Evolutionary conservation across 2,888 invertebrate genomes (phyloP), one percentile per base, ranked within the genome.

Genomic region (Andrena fulva): DNA sequence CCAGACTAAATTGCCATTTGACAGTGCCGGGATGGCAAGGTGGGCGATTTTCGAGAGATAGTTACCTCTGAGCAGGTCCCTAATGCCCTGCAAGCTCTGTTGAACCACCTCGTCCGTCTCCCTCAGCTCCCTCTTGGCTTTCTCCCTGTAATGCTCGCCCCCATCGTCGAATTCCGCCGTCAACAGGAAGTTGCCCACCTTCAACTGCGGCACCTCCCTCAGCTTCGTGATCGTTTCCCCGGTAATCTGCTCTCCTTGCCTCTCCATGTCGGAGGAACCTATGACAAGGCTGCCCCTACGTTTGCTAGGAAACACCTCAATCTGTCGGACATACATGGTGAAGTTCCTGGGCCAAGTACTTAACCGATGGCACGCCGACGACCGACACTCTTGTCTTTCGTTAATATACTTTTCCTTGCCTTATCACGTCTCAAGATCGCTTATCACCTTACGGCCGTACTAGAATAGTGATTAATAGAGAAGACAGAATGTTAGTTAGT

Each of bases 71-170:
- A 86, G 1, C 6, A 87, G 89, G 87, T 94, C 94, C 80, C 94
- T 94, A 2, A 96, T 92, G 85, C 96, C 95, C 60, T 93, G 93
- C 29, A 97, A 92, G 24, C 96, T 96, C 80, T 95, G 93, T 79
- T 95, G 95, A 5, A 96, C 95, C 27, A 95, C 94, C 91, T 97
- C 97, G 0, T 96, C 96, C 0, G 96, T 95, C 93, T 98, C 97
- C 79, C 97, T 94, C 20, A 97, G 94, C 91, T 98, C 97, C 20
- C 93, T 95, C 87, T 94, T 94, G 0, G 97, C 97, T 88, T 96
- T 96, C 91, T 96, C 95, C 67, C 94, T 89, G 24, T 95, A 95
- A 88, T 94, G 94, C 42, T 95, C 95, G 60, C 96, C 95, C 8
- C 96, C 92, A 0, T 96, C 95, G 29, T 95, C 95, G 27, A 95